Conservation (phyloP, 2,797 vertebrate genomes). For the Clarias platycephalus region DNA sequence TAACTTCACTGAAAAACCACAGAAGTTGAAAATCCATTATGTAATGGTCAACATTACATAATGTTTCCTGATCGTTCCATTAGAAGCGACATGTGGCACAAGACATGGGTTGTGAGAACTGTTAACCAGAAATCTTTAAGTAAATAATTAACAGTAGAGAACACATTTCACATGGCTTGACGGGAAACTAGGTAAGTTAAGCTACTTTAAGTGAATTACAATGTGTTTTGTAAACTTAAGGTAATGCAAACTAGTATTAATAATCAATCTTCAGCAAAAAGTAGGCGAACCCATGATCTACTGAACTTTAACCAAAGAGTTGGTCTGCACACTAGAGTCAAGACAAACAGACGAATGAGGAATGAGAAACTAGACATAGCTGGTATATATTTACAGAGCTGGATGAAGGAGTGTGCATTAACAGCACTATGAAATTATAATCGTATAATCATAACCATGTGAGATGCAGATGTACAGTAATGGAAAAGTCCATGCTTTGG, state of each 20-base stretch:
- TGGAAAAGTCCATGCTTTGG: constrained; percentile 29
- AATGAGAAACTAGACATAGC: constrained; percentile 6
- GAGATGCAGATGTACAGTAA: constrained; percentile 35
- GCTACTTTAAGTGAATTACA: constrained; percentile 17
- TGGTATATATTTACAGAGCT: constrained; percentile 30
- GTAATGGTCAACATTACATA: background rate
- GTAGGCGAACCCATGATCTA: background rate
- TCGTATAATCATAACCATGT: constrained; percentile 36
- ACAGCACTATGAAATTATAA: constrained; percentile 46
- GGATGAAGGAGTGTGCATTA: constrained; percentile 30
- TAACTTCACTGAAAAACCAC: background rate
- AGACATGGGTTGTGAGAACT: background rate
- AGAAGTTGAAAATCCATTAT: background rate
- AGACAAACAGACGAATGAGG: constrained; percentile 20
- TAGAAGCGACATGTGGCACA: background rate
- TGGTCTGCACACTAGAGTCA: background rate
- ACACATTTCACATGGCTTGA: background rate
- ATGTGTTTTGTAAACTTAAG: constrained; percentile 4
- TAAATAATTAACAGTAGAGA: constrained; percentile 16
- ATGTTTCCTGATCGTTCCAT: background rate
- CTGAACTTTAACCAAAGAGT: background rate
- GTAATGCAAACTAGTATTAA: background rate
- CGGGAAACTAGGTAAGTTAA: background rate
- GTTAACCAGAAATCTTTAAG: background rate
- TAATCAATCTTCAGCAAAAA: background rate